A percentile compares a stretch with the other conserved stretches of the same genome.
Conservation (phyloP, 2,888 invertebrate species). For the Andrena flavipes region DNA sequence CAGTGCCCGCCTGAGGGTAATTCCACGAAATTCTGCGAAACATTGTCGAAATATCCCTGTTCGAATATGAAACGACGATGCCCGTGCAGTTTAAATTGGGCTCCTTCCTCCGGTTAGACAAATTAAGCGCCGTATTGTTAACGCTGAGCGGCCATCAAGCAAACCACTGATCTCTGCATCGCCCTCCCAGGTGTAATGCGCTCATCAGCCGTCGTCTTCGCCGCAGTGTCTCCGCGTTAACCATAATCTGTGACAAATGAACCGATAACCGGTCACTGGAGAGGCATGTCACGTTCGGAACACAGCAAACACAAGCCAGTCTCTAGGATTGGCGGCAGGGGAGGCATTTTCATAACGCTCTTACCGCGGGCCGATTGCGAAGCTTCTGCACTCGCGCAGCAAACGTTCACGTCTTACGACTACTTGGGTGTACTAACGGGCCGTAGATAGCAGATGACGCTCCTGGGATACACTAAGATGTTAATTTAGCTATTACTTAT, state of each 20-base stretch:
- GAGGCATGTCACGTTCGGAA: conserved; percentile 10
- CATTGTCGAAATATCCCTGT: conserved; percentile 42
- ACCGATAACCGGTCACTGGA: conserved; percentile 19
- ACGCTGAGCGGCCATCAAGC: background rate
- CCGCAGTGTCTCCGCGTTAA: background rate
- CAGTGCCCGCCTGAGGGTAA: conserved; percentile 28
- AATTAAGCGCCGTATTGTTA: background rate
- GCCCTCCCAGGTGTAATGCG: background rate
- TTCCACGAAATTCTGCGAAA: conserved; percentile 36
- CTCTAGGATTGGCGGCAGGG: conserved; percentile 10
- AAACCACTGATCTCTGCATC: background rate
- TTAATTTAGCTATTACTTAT: conserved; percentile 84
- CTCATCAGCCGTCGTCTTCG: background rate
- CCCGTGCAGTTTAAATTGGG: background rate
- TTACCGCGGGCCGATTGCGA: conserved; percentile 15
- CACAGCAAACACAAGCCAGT: background rate
- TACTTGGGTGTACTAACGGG: conserved; percentile 64
- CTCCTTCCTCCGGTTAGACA: background rate
- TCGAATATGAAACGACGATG: too few species aligned
- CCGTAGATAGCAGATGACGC: conserved; percentile 83
- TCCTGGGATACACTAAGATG: conserved; percentile 82
- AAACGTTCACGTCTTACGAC: conserved; percentile 58
- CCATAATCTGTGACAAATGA: conserved; percentile 2
- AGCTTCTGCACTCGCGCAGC: conserved; percentile 9
- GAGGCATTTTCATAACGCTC: conserved; percentile 55